Base-by-base conservation (phyloP, 2,113 vertebrate genomes). In the Barbus barbus region DNA sequence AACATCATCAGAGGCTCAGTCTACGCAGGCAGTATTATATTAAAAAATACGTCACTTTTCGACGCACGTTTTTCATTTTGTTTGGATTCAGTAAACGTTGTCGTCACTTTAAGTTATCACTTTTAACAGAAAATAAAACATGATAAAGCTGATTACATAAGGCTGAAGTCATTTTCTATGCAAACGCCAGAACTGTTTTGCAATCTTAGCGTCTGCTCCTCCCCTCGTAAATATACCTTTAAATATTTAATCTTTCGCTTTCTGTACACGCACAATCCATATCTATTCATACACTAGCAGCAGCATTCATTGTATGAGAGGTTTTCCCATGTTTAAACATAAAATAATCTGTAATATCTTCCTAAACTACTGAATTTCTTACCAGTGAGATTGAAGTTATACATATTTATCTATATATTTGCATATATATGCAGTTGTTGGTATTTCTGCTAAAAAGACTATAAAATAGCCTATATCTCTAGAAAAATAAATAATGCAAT, bases 401-500 rank as follows among this genome's bases (percentile, higher is more conserved):
- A 2, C 11, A 41, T 41, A 71, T 38, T 1, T 38, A 9, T 67
- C 1, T 67, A 33, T 60, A 38, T 44, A 44, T 87, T 44, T 60
- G 33, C 8, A 8, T 87, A 60, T 48, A 24, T 33, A 61, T 72
- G 28, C 38, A 53, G 77, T 48, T 81, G 22, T 51, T 89, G 91
- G 90, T 88, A 90, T 86, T 89, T 89, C 87, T 92, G 83, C 87
- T 18, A 51, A 82, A 44, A 44, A 44, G 92, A 92, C 90, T 90
- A 90, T 92, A 92, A 93, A 88, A 93, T 93, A 94, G 92, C 77
- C 36, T 92, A 94, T 92, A 93, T 92, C 90, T 89, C 90, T 94
- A 94, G 92, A 94, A 94, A 94, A 94, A 94, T 92, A 94, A 94
- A 94, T 92, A 94, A 94, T 88, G 73, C 36, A 84, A 90, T 93